phyloP scores from a whole-genome alignment of 2,797 vertebrate species.

The Bradypus variegatus region DNA sequence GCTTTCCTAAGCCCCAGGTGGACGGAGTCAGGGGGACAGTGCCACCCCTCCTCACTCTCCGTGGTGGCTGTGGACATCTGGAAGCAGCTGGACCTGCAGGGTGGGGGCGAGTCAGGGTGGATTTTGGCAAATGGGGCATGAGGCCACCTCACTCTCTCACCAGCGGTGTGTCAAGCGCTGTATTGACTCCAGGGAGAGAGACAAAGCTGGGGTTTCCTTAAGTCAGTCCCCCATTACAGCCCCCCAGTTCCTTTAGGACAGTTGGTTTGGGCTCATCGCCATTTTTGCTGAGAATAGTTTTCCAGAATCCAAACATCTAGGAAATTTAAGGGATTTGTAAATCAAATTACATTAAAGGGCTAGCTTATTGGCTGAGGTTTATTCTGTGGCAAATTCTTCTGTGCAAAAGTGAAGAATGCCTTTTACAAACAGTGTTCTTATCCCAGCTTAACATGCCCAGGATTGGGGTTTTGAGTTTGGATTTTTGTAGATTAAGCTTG shows the following conservation, averaged over 20 bases:
- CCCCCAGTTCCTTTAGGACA: neutral
- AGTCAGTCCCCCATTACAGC: neutral
- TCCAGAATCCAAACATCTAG: neutral
- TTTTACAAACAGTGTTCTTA: neutral
- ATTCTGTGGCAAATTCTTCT: neutral
- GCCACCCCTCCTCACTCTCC: neutral
- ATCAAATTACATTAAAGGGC: neutral
- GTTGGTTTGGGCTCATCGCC: neutral
- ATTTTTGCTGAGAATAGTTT: constrained; percentile 12
- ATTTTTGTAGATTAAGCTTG: neutral
- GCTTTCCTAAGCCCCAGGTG: neutral
- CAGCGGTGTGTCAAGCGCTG: neutral
- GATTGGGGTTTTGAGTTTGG: neutral
- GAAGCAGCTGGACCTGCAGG: neutral
- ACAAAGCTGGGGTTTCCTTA: neutral
- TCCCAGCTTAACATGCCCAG: neutral
- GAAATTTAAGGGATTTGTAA: neutral
- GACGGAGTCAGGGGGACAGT: neutral
- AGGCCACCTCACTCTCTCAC: neutral
- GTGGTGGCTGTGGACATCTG: neutral
- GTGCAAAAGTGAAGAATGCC: neutral
- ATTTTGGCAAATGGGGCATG: neutral
- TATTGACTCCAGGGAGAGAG: neutral
- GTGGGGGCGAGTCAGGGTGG: neutral
- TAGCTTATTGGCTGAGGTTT: neutral